Base-by-base conservation (phyloP, 2,113 vertebrate genomes). In the Mastomys coucha region DNA sequence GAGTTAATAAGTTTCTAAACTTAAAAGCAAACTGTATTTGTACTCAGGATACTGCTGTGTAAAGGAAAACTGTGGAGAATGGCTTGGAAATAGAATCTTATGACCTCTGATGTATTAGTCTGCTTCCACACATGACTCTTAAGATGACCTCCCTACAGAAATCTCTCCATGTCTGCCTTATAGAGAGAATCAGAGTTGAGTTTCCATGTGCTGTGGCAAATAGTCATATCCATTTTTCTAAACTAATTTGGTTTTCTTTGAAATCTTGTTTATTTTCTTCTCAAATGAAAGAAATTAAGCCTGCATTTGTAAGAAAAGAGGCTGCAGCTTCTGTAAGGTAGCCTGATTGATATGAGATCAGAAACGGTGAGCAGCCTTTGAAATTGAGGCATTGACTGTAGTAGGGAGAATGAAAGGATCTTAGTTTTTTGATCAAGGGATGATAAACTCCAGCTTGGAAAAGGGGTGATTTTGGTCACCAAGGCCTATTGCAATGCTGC, bases 291-390 rank as follows among this genome's bases (percentile, higher is more conserved):
- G 39, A 90, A 95, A 92, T 22, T 70, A 58, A 91, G 85, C 92
- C 95, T 93, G 69, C 81, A n/a, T 93, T 94, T 97, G 82, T 94
- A 96, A 82, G 95, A 53, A 93, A 96, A 91, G 94, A 97, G 49
- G 90, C 39, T 80, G 77, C 56, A 96, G 60, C 82, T 97, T 93
- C n/a, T 51, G 63, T 82, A 89, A 98, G 95, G 81, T 85, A 84
- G 26, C 90, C 92, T 95, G 56, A 82, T 89, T 97, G 88, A 78
- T 97, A 88, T n/a, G 75, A 97, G 91, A 97, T 91, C 96, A 95
- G 76, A 98, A 97, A 65, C 77, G 76, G 76, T 8, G 12, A 89
- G 93, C 89, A 60, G 89, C 42, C 86, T 98, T 98, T 97, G 97
- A 98, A 96, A 95, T 88, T 31, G 67, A 91, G 85, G 72, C 92